Evolutionary conservation across 2,113 vertebrate species (phyloP).

Genomic region (Poecilia latipinna): DNA sequence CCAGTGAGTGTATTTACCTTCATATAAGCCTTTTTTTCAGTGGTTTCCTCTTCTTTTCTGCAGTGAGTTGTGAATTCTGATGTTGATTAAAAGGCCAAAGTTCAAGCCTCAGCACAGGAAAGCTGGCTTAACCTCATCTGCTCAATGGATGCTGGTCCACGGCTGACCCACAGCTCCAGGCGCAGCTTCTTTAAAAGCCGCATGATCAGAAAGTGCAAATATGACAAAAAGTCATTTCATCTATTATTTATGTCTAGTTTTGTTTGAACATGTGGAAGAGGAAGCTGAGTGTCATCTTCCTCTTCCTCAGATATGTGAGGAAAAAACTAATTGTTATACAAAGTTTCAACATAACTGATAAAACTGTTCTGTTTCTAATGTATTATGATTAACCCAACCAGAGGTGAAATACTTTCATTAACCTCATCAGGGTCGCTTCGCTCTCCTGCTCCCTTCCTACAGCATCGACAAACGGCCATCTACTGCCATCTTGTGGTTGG

Average conservation of each 20-base stretch:
- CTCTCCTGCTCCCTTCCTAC: neutral
- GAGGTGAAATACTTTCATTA: neutral
- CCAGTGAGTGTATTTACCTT: neutral
- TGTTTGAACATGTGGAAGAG: neutral
- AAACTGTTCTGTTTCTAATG: neutral
- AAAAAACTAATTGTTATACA: neutral
- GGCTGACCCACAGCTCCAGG: neutral
- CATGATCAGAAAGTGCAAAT: neutral
- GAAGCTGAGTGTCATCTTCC: neutral
- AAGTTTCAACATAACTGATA: no score
- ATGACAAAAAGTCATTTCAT: neutral
- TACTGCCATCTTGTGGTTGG: constrained; percentile 61
- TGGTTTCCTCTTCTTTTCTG: neutral
- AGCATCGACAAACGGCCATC: neutral
- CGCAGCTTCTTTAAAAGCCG: neutral
- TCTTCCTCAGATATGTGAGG: neutral
- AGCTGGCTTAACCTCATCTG: constrained; percentile 4
- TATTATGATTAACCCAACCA: constrained; percentile 14
- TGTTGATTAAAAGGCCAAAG: neutral
- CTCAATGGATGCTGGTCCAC: neutral
- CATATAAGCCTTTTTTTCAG: no score
- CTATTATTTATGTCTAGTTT: neutral
- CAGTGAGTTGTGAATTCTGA: neutral
- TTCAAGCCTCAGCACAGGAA: neutral
- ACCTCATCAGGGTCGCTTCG: no score